Evolutionary conservation across 2,797 vertebrate species (phyloP), one percentile per base, ranked within the genome.

Genomic region (Cossypha polioptera): DNA sequence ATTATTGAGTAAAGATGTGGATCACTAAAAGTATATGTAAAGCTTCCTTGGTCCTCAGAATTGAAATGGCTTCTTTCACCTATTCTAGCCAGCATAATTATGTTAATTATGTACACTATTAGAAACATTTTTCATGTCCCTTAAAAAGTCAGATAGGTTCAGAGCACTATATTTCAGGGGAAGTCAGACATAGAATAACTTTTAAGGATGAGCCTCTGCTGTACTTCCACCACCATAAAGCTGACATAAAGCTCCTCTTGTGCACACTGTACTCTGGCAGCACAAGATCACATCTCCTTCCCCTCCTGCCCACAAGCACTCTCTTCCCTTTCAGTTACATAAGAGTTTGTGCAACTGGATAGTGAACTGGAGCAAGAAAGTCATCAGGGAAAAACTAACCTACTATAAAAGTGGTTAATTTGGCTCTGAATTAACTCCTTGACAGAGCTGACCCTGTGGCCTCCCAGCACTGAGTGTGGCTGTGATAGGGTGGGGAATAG

Each of bases 401-500:
- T 77, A 13, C 42, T 45, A 54, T 63, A 45, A 38, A 96, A 74
- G 36, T 38, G 31, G 57, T 91, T 94, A 86, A 92, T 91, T 91
- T 88, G 55, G 79, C 50, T 20, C 42, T 57, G 53, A 77, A 82
- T 91, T 85, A 87, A 92, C 59, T 93, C 26, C 43, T 82, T 63
- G 47, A 35, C 43, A 63, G 78, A 91, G 33, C 0, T 73, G 58
- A 42, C 47, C 1, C 0, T 12, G 54, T 50, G 54, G 25, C 47
- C 1, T 2, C 17, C 42, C 16, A 54, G 38, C 33, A 31, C 10
- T 20, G 11, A 51, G 7, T 8, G 62, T 62, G 66, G 8, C 51
- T 57, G 1, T 36, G 40, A 20, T 4, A n/a, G 25, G 13, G 9
- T 1, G 1, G 31, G 9, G 16, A 83, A 28, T 4, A 21, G 57